Evolutionary conservation across 1,140 invertebrate species (phyloP).

Genomic region (Akabosia matsudoensis): DNA sequence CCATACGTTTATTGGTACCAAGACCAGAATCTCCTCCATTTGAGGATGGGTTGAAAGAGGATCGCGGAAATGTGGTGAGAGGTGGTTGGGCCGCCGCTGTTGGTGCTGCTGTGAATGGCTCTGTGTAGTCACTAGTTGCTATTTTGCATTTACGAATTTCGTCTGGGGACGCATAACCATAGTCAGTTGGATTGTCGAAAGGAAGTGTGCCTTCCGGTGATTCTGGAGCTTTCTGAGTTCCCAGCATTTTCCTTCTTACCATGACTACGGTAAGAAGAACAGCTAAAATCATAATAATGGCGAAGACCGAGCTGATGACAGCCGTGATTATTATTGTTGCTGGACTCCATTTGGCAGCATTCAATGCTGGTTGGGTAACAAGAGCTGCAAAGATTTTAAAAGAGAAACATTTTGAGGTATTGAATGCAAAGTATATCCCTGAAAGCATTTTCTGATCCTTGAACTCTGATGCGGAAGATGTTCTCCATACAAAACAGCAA

Average conservation of each 20-base stretch:
- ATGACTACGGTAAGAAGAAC: slow-evolving; percentile 43
- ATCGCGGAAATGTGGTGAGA: slow-evolving; percentile 39
- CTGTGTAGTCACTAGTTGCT: slow-evolving; percentile 43
- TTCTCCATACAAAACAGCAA: too few species aligned
- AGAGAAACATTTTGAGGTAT: not conserved
- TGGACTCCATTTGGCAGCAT: slow-evolving; percentile 36
- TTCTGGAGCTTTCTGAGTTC: slow-evolving; percentile 20
- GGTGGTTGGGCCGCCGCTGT: slow-evolving; percentile 18
- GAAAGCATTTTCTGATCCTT: too few species aligned
- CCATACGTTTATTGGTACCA: slow-evolving; percentile 37
- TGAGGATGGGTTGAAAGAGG: slow-evolving; percentile 7
- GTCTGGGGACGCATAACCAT: slow-evolving; percentile 41
- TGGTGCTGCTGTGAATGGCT: slow-evolving; percentile 37
- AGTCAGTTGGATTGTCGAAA: slow-evolving; percentile 43
- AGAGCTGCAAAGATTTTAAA: not conserved
- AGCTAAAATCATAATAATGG: slow-evolving; percentile 43
- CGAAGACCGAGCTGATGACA: slow-evolving; percentile 46
- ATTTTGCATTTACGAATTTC: slow-evolving; percentile 46
- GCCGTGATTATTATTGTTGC: slow-evolving; percentile 45
- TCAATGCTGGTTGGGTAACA: not conserved
- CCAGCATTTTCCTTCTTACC: slow-evolving; percentile 35
- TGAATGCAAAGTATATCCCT: too few species aligned
- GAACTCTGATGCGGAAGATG: too few species aligned
- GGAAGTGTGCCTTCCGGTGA: slow-evolving; percentile 41
- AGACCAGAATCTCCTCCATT: not conserved